These are phyloP conservation scores for Euzophera pinguis DNA, from an alignment of 2,888 invertebrate species.

Conservation along the genomic window DNA sequence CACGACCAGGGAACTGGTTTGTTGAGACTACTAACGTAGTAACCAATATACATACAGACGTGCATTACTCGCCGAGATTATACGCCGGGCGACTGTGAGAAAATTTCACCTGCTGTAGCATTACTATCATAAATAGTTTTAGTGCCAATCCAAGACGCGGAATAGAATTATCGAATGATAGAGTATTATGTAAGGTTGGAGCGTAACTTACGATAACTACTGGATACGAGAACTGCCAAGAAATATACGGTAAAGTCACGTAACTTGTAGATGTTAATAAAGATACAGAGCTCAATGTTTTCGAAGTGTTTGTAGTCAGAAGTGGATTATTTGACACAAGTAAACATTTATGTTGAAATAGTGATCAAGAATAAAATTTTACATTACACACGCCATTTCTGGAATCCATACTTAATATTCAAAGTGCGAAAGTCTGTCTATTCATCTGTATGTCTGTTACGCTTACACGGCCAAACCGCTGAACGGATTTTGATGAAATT, in stretches of 20 bases:
- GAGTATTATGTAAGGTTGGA: conserved; percentile 3
- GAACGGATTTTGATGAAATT: no score
- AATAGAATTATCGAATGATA: conserved; percentile 28
- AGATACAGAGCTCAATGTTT: neutral
- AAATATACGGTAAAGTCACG: neutral
- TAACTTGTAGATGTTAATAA: neutral
- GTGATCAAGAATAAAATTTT: no score
- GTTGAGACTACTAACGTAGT: conserved; percentile 68
- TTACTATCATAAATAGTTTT: conserved; percentile 46
- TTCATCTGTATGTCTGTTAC: no score
- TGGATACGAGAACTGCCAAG: neutral
- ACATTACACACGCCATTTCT: no score
- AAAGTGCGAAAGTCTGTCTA: no score
- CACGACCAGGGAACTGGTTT: conserved; percentile 71
- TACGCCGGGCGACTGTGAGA: conserved; percentile 62
- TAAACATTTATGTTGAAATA: no score
- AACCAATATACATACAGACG: conserved; percentile 73
- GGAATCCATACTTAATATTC: no score
- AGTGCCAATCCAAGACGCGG: conserved; percentile 23
- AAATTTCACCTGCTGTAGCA: conserved; percentile 68
- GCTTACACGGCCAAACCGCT: no score
- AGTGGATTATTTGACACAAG: neutral
- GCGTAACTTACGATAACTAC: conserved; percentile 1
- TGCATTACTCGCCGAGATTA: conserved; percentile 67
- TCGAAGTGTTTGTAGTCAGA: neutral